Base-by-base conservation (phyloP, 2,113 vertebrate genomes). In the Gulo gulo region DNA sequence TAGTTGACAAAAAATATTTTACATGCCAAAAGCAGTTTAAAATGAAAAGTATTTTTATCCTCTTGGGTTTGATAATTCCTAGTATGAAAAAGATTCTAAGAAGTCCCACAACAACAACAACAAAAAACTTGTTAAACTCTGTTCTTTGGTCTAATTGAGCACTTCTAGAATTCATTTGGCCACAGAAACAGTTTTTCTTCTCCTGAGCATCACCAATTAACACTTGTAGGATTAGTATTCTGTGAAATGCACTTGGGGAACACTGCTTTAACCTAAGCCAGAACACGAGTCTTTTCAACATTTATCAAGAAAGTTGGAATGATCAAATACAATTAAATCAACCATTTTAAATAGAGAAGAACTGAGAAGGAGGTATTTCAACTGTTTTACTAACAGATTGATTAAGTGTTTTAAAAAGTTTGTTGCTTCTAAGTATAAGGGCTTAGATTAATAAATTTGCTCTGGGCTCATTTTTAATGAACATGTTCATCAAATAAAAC, bases 391-490 rank as follows among this genome's bases (percentile, higher is more conserved):
- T 95, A 95, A 97, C 29, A 96, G 61, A 96, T 39, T 91, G 82
- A 85, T 96, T 81, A 82, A 92, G 50, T 82, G 10, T 95, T 97
- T 98, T 1, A 71, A 98, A 95, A 98, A 96, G 79, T 96, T 96
- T 96, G 67, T 90, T 97, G 74, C 55, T 96, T 97, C 50, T 50
- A 80, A 94, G 86, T 92, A 36, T 57, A 89, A 95, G 83, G 31
- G 71, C 89, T 95, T 96, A 95, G 73, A 96, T 97, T 95, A 96
- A 74, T 90, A 97, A 96, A 95, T 86, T 95, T 97, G 52, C 92
- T 92, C 26, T 92, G 67, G 90, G 92, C 89, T 95, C 96, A 98
- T 84, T 96, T 97, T 96, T 96, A 97, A 97, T 96, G 89, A 98
- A 96, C 57, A 95, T 76, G 42, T 50, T 96, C 67, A 96, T 96